These are phyloP conservation scores for Callitettix versicolor DNA, from an alignment of 1,140 invertebrate genomes.

Conservation along the genomic window DNA sequence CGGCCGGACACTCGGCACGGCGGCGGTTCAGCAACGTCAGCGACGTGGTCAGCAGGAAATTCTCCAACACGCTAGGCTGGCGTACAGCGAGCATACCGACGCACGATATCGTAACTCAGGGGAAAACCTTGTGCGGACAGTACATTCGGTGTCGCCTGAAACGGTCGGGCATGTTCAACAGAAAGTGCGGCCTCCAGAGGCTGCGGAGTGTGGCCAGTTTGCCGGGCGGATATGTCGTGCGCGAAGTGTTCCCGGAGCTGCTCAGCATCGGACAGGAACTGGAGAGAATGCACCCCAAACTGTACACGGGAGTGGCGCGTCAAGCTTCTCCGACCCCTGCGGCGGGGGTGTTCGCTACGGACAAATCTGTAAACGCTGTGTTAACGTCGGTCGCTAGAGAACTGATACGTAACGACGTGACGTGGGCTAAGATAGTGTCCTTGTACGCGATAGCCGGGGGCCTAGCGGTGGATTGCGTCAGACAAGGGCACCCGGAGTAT, in stretches of 20 bases:
- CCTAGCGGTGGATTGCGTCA: constrained; percentile 56
- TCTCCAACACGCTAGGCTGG: constrained; percentile 61
- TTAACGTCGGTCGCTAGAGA: constrained; percentile 40
- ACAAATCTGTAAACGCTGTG: constrained; percentile 41
- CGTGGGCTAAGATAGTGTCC: constrained; percentile 40
- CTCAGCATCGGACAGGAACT: constrained; percentile 45
- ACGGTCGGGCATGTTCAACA: constrained; percentile 49
- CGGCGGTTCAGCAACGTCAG: constrained; percentile 57
- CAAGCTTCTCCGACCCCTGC: constrained; percentile 34
- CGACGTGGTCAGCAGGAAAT: constrained; percentile 50
- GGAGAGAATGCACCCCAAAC: constrained; percentile 52
- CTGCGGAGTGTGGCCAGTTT: constrained; percentile 47
- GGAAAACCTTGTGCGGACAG: constrained; percentile 49
- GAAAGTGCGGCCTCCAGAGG: constrained; percentile 56
- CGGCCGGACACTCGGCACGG: constrained; percentile 29
- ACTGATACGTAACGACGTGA: constrained; percentile 18
- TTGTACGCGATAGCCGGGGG: constrained; percentile 56
- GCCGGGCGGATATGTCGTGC: constrained; percentile 33
- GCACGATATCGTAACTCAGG: constrained; percentile 44
- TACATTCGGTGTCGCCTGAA: constrained; percentile 43
- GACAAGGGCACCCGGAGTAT: constrained; percentile 51
- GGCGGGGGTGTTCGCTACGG: constrained; percentile 40
- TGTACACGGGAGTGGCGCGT: constrained; percentile 25
- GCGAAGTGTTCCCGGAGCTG: constrained; percentile 47
- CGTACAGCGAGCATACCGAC: constrained; percentile 38